These are phyloP conservation scores for Dinomys branickii DNA, from an alignment of 2,113 vertebrate genomes.

Conservation along the genomic window DNA sequence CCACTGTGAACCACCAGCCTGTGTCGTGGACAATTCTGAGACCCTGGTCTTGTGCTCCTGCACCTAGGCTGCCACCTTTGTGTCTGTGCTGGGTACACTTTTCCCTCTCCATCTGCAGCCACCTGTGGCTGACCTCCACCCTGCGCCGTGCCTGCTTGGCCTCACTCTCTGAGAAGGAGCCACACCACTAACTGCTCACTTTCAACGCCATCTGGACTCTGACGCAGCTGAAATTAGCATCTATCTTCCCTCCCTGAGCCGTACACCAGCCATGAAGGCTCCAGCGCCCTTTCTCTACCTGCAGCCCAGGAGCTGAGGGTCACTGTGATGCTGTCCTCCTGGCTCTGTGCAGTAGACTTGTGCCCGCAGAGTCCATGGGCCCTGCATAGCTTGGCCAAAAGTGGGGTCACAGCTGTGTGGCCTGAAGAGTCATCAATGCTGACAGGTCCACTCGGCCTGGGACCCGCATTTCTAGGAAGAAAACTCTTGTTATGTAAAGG, in stretches of 20 bases:
- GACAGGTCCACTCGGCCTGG: neutral
- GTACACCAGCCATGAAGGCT: neutral
- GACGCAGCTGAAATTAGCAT: neutral
- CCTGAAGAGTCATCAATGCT: neutral
- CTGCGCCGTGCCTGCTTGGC: neutral
- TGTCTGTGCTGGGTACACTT: neutral
- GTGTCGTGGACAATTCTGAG: neutral
- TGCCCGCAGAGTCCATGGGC: neutral
- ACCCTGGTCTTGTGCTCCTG: too few species aligned
- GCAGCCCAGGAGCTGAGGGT: neutral
- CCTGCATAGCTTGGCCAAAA: neutral
- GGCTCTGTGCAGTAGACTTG: neutral
- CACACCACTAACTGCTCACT: neutral
- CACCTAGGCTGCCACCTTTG: too few species aligned
- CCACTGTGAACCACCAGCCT: neutral
- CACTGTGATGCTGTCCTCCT: too few species aligned
- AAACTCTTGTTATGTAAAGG: neutral
- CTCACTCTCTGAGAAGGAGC: neutral
- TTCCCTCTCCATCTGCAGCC: neutral
- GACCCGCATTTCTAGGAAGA: neutral
- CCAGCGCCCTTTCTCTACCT: neutral
- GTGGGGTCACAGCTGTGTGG: neutral
- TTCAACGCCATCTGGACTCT: neutral
- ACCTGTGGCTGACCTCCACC: neutral
- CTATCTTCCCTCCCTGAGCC: neutral